Conservation (phyloP, 2,888 invertebrate genomes). For the Andrena trimmerana region DNA sequence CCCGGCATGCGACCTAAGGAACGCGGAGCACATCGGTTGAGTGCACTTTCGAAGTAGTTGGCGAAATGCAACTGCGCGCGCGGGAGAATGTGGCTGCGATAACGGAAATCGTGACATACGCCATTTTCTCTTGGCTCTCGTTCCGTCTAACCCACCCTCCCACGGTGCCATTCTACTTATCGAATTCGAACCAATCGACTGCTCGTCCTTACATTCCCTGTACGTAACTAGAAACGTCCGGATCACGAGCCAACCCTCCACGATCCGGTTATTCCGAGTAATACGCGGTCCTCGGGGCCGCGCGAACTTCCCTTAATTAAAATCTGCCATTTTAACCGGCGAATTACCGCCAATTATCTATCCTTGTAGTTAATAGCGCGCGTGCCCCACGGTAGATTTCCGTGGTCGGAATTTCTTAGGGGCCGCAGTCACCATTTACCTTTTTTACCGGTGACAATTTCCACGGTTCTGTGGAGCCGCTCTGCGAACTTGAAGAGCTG, state of each 20-base stretch:
- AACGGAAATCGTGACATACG: conserved; percentile 71
- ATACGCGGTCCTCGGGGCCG: conserved; percentile 1
- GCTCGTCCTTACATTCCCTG: conserved; percentile 30
- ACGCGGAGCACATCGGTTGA: conserved; percentile 55
- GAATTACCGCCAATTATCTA: conserved; percentile 38
- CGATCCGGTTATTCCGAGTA: conserved; percentile 27
- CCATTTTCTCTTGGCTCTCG: conserved; percentile 61
- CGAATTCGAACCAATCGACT: conserved; percentile 58
- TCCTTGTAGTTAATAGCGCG: neutral
- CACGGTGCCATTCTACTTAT: conserved; percentile 59
- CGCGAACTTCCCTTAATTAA: conserved; percentile 47
- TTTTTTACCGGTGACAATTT: no score
- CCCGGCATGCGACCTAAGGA: conserved; percentile 34
- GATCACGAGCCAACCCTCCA: conserved; percentile 4
- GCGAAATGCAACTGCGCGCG: conserved; percentile 61
- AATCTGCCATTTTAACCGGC: conserved; percentile 39
- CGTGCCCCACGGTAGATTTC: neutral
- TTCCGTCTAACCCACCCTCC: conserved; percentile 3
- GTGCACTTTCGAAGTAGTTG: conserved; percentile 72
- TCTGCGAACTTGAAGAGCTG: no score
- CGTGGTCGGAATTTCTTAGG: neutral
- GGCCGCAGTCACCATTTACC: neutral
- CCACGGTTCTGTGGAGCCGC: no score
- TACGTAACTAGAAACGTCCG: conserved; percentile 37
- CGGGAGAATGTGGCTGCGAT: conserved; percentile 57